Evolutionary conservation across 2,888 invertebrate species (phyloP).

Genomic region (Augiades crinisus): DNA sequence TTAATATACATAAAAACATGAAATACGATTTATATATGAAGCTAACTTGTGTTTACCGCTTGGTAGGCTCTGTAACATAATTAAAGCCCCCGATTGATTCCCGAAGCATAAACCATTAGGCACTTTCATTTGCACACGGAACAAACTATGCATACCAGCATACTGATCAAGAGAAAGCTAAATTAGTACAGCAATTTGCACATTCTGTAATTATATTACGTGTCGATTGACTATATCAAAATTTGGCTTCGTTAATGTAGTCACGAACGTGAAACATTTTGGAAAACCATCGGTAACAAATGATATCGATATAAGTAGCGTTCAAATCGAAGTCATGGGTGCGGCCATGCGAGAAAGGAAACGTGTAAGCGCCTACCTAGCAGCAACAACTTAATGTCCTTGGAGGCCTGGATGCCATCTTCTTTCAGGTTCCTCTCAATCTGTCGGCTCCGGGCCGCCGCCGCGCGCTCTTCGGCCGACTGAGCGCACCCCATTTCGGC

Average conservation of each 20-base stretch:
- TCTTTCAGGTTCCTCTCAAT: slow-evolving; percentile 99
- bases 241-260: neutral
- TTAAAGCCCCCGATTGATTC: slow-evolving; percentile 4
- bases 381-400: slow-evolving; percentile 98
- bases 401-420: slow-evolving; percentile 98
- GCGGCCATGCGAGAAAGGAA: slow-evolving; percentile 49
- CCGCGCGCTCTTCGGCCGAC: slow-evolving; percentile 99
- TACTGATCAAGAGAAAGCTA: slow-evolving; percentile 67
- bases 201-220: slow-evolving; percentile 20
- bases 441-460: slow-evolving; percentile 97
- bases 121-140: slow-evolving; percentile 67
- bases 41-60: neutral
- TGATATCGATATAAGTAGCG: slow-evolving; percentile 2
- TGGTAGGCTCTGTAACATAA: slow-evolving; percentile 1
- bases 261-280: slow-evolving; percentile 1
- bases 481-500: slow-evolving; percentile 98
- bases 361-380: slow-evolving; percentile 86
- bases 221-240: neutral
- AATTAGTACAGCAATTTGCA: slow-evolving; percentile 29
- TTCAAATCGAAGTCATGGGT: slow-evolving; percentile 55
- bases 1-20: neutral
- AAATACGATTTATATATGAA: no score
- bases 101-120: slow-evolving; percentile 40
- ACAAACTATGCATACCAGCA: slow-evolving; percentile 56
- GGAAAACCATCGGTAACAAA: slow-evolving; percentile 12